Percentiles rank a stretch among this genome's conserved stretches.
Evolutionary conservation across 1,140 invertebrate genomes (phyloP).

Genomic region (Drosophila nebulosa): DNA sequence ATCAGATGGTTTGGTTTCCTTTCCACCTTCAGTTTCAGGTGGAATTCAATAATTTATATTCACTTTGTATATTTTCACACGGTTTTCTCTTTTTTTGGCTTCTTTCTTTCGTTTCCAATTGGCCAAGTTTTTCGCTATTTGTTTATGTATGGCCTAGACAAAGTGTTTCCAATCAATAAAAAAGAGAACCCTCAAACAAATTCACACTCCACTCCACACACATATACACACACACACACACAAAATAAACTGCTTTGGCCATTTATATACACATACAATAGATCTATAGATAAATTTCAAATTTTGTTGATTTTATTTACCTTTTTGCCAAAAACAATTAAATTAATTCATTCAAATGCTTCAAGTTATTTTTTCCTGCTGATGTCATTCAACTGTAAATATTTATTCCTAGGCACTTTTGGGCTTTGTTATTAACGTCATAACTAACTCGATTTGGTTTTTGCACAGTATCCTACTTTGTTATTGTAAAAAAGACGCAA

Average conservation of each 20-base stretch:
- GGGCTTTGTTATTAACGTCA: slow-evolving; percentile 50
- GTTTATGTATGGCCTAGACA: slow-evolving; percentile 43
- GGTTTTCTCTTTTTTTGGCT: neutral
- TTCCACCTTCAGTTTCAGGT: neutral
- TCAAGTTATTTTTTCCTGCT: neutral
- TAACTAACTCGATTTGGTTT: slow-evolving; percentile 21
- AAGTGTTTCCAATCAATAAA: slow-evolving; percentile 51
- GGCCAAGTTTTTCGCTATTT: slow-evolving; percentile 26
- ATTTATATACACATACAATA: neutral
- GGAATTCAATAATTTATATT: slow-evolving; percentile 1
- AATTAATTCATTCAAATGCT: slow-evolving; percentile 30
- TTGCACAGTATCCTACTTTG: slow-evolving; percentile 20
- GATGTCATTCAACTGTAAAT: neutral
- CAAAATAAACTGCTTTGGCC: slow-evolving; percentile 33
- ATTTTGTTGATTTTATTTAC: slow-evolving; percentile 38
- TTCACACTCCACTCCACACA: neutral
- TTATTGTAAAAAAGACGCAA: slow-evolving; percentile 21
- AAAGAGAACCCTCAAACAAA: slow-evolving; percentile 9
- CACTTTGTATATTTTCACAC: neutral
- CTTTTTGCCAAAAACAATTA: slow-evolving; percentile 2
- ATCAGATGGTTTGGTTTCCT: neutral
- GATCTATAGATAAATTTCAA: slow-evolving; percentile 1
- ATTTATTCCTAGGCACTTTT: neutral
- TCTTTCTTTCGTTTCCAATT: neutral
- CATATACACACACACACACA: slow-evolving; percentile 11